phyloP scores from a whole-genome alignment of 2,888 invertebrate species.

The Lithodes maja region DNA sequence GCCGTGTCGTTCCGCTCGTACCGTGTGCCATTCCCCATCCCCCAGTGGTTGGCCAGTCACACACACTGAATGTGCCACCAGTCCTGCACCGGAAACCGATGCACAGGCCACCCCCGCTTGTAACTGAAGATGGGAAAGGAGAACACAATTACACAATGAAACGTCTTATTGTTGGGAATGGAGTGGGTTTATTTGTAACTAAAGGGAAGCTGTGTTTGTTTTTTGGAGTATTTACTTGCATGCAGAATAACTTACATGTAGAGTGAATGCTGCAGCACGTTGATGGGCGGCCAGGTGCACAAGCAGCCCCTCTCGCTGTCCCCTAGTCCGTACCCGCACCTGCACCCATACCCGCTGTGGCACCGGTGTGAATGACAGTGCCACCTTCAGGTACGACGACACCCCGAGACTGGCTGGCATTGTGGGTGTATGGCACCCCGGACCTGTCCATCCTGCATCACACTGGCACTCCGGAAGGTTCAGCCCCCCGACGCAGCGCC shows the following conservation, averaged over 20 bases:
- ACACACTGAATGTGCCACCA: conserved; percentile 19
- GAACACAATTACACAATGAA: no score
- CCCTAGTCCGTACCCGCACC: neutral
- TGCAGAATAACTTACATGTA: conserved; percentile 3
- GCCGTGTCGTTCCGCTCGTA: no score
- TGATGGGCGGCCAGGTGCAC: neutral
- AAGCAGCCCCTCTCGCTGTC: no score
- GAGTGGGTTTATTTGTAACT: no score
- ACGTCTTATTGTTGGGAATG: no score
- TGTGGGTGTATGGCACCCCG: no score
- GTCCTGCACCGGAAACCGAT: neutral
- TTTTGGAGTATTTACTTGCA: neutral
- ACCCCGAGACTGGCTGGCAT: conserved; percentile 26
- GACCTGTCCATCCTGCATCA: no score
- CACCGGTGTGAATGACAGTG: conserved; percentile 51
- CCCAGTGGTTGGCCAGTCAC: conserved; percentile 41
- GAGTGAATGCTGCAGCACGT: conserved; percentile 27
- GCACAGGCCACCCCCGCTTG: conserved; percentile 17
- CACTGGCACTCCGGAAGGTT: conserved; percentile 39
- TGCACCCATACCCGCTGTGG: conserved; percentile 44
- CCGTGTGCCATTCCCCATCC: conserved; percentile 45
- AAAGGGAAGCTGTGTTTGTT: no score
- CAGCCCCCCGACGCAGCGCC: conserved; percentile 43
- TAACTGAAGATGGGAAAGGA: neutral
- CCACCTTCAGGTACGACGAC: conserved; percentile 56